Conservation (phyloP, 2,113 vertebrate genomes). For the Coryphaenoides rupestris region DNA sequence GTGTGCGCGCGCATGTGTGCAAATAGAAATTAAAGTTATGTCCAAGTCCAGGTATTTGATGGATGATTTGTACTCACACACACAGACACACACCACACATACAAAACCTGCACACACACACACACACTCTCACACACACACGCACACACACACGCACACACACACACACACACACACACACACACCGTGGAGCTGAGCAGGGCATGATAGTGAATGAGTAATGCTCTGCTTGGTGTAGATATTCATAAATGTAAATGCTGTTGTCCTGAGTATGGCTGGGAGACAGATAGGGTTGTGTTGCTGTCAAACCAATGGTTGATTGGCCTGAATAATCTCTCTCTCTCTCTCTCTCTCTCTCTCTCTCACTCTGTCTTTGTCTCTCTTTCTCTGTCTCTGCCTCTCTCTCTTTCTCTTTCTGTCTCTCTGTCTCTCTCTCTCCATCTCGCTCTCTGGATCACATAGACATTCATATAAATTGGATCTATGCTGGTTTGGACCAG, state of each 20-base stretch:
- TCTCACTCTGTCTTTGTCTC: conserved; percentile 1
- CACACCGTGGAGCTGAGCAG: not conserved
- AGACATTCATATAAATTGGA: conserved; percentile 6
- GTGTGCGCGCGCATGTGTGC: not conserved
- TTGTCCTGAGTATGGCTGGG: conserved; percentile 50
- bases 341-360: conserved; percentile 6
- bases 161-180: conserved; percentile 3
- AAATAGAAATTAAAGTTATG: conserved; percentile 5
- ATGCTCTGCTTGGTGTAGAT: conserved; percentile 44
- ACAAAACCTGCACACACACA: not conserved
- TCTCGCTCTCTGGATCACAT: conserved; percentile 10
- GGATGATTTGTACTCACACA: conserved; percentile 23
- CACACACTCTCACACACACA: conserved; percentile 1
- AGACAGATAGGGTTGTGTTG: conserved; percentile 53
- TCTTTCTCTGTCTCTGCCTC: conserved; percentile 14
- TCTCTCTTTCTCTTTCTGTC: conserved; percentile 21
- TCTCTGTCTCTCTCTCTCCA: conserved; percentile 18
- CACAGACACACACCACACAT: conserved; percentile 3
- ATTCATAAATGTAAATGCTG: conserved; percentile 64
- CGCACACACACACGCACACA: not conserved
- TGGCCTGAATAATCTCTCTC: conserved; percentile 43
- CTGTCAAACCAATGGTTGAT: conserved; percentile 48
- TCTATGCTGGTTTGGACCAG: no score
- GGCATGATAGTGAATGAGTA: conserved; percentile 40
- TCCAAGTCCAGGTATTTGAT: conserved; percentile 29